Conservation (phyloP, 2,113 vertebrate species). For the Gymnorhina tibicen region DNA sequence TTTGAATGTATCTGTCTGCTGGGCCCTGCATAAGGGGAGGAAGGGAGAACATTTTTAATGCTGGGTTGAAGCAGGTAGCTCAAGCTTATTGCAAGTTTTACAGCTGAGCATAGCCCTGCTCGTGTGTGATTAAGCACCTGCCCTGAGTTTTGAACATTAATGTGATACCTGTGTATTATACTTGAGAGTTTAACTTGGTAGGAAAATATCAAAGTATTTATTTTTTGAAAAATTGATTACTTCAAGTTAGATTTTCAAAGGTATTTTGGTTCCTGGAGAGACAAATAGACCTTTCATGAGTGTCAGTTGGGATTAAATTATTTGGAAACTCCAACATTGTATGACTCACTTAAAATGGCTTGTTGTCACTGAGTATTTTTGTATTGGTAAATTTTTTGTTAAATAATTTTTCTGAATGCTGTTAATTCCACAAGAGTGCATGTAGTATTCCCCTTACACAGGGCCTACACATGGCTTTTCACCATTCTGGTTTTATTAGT, state of each 20-base stretch:
- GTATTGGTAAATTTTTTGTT: not conserved
- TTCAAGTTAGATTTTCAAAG: not conserved
- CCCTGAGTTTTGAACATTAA: not conserved
- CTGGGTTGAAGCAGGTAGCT: not conserved
- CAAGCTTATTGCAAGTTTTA: not conserved
- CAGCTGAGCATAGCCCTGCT: not conserved
- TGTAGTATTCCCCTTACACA: not conserved
- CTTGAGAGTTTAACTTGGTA: not conserved
- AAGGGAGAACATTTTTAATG: not conserved
- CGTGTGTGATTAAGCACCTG: not conserved
- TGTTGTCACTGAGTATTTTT: not conserved
- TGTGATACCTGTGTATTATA: not conserved
- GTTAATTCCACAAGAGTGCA: not conserved
- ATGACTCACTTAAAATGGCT: not conserved
- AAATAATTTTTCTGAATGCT: not conserved
- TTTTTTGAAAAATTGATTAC: not conserved
- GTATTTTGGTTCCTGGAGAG: not conserved
- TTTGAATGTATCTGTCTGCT: not conserved
- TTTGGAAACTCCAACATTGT: not conserved
- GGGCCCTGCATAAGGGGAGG: not conserved
- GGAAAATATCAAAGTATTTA: not conserved
- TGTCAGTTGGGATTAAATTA: not conserved
- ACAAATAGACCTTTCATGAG: not conserved
- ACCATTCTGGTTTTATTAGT: slow-evolving; percentile 3
- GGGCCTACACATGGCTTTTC: not conserved